phyloP scores from a whole-genome alignment of 2,113 vertebrate genomes.

The Sylvia atricapilla region DNA sequence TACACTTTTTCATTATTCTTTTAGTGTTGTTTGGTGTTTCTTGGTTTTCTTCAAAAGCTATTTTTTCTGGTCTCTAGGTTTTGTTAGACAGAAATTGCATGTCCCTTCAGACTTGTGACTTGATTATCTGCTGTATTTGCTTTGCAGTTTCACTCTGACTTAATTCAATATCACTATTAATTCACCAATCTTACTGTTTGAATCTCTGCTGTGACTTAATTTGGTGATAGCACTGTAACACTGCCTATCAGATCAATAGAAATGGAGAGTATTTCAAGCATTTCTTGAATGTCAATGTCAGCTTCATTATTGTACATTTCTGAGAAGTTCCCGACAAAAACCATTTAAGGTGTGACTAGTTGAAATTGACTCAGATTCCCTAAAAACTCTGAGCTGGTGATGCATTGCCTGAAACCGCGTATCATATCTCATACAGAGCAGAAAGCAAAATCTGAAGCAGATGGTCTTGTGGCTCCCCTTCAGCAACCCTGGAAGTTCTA shows the following conservation, averaged over 20 bases:
- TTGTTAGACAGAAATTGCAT: not conserved
- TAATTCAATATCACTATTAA: not conserved
- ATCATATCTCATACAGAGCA: not conserved
- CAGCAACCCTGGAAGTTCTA: not conserved
- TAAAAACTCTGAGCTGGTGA: not conserved
- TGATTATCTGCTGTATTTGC: not conserved
- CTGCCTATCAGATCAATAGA: not conserved
- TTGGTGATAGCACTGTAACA: not conserved
- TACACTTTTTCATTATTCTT: not conserved
- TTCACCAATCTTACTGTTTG: not conserved
- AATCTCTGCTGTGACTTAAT: not conserved
- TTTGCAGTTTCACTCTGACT: not conserved
- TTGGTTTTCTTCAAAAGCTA: not conserved
- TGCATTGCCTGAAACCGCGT: not conserved
- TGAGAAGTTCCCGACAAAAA: not conserved
- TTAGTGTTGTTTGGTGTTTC: not conserved
- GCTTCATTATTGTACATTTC: not conserved
- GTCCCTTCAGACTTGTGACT: not conserved
- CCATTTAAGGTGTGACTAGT: not conserved
- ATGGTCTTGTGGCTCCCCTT: not conserved
- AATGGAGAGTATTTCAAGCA: not conserved
- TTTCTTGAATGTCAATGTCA: not conserved
- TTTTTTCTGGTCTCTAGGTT: not conserved
- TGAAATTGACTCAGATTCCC: not conserved
- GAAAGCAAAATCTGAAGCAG: not conserved